Evolutionary conservation across 2,113 vertebrate species (phyloP), one percentile per base, ranked within the genome.

Genomic region (Cricetomys ansorgei): DNA sequence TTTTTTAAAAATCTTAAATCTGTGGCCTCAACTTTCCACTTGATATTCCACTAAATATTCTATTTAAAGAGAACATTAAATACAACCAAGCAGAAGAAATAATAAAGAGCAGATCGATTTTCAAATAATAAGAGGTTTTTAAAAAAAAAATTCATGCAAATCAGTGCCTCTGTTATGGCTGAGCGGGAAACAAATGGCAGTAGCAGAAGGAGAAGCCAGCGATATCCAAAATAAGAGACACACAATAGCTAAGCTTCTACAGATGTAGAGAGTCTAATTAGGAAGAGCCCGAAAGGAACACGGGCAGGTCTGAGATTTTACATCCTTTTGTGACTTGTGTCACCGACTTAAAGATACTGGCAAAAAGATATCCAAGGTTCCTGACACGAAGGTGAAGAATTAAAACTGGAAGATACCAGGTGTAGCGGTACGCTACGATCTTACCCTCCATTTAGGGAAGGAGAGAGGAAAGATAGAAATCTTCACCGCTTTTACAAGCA

Each of bases 11-110:
- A 48, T 80, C 27, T 43, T 53, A 62, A 55, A 70, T 92, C 29
- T 75, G 11, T 73, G 21, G 70, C 34, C 21, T 81, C 85, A 75
- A n/a, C 43, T 76, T 96, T 53, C 8, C 65, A 70, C 19, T 87
- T 70, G 81, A 48, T 62, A 83, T 70, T n/a, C 43, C 83, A 92
- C 43, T 5, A 94, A 83, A 48, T 19, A n/a, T n/a, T n/a, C n/a
- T n/a, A n/a, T n/a, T n/a, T n/a, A n/a, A 88, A 84, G 53, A 97
- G 31, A 85, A 85, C 27, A 72, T 72, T 76, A 88, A 92, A 40
- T 57, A 73, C 57, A 91, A 77, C 27, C 37, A 64, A 84, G n/a
- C 77, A 73, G 23, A 45, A 59, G 27, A 67, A 89, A 19, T 21
- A 90, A 7, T 67, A 19, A 92, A 64, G 10, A 70, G 77, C 40